Evolutionary conservation across 2,888 invertebrate genomes (phyloP).

Genomic region (Oscheius sp.): DNA sequence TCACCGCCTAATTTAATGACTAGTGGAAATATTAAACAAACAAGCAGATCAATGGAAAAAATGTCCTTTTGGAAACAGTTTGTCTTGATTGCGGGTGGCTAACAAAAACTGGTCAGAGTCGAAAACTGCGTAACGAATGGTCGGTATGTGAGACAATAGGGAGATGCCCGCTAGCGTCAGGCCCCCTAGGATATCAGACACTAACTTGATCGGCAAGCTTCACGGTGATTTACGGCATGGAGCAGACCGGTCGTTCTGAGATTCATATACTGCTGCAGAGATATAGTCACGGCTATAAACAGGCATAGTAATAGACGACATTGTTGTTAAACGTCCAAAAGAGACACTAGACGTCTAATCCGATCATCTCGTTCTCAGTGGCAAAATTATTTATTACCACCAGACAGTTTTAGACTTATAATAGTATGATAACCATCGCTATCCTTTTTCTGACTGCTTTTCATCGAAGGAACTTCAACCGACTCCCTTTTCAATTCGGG

Average conservation of each 20-base stretch:
- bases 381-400: background rate
- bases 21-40: background rate
- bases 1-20: background rate
- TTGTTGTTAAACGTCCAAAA: background rate
- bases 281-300: slow-evolving; percentile 4
- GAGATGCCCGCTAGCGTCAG: slow-evolving; percentile 6
- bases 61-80: background rate
- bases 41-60: background rate
- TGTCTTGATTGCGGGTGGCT: slow-evolving; percentile 28
- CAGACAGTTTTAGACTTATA: background rate
- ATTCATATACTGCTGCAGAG: background rate
- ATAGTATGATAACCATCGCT: slow-evolving; percentile 15
- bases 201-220: slow-evolving; percentile 36
- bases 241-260: slow-evolving; percentile 21
- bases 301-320: slow-evolving; percentile 1
- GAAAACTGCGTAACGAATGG: slow-evolving; percentile 37
- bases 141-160: slow-evolving; percentile 35
- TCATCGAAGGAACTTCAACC: slow-evolving; percentile 16
- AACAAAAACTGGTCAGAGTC: slow-evolving; percentile 27
- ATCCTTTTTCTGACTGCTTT: slow-evolving; percentile 3
- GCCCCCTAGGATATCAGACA: slow-evolving; percentile 30
- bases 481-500: background rate
- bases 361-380: background rate
- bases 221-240: slow-evolving; percentile 35
- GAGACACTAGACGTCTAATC: background rate